These are phyloP conservation scores for Argyra leucocephala DNA, from an alignment of 2,888 invertebrate species.

Conservation along the genomic window DNA sequence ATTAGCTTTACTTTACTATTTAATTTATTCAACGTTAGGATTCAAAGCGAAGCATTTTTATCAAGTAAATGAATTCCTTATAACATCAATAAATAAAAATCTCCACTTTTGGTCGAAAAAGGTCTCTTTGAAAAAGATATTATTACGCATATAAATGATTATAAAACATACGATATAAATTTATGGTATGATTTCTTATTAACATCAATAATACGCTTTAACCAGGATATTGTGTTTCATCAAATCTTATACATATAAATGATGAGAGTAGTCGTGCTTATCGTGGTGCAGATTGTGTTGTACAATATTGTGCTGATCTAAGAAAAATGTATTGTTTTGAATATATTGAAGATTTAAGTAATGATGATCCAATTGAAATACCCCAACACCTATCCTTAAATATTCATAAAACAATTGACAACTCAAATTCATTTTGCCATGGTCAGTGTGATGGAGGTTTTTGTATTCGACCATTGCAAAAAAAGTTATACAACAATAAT, in stretches of 20 bases:
- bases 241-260: conserved; percentile 60
- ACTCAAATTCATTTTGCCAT: conserved; percentile 44
- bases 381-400: conserved; percentile 78
- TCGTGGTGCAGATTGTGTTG: conserved; percentile 53
- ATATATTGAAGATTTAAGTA: conserved; percentile 57
- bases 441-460: conserved; percentile 33
- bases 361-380: conserved; percentile 55
- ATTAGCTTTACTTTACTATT: conserved; percentile 59
- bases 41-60: conserved; percentile 60
- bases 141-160: conserved; percentile 70
- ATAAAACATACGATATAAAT: conserved; percentile 55
- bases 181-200: conserved; percentile 65
- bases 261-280: conserved; percentile 64
- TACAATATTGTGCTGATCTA: conserved; percentile 64
- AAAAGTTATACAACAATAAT: conserved; percentile 69
- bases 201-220: conserved; percentile 53
- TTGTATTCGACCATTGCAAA: conserved; percentile 71
- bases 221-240: conserved; percentile 65
- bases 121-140: conserved; percentile 67
- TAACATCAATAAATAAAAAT: conserved; percentile 62
- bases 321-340: conserved; percentile 73
- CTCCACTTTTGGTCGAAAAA: conserved; percentile 64
- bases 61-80: conserved; percentile 61
- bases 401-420: conserved; percentile 64
- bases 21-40: conserved; percentile 60